phyloP scores from a whole-genome alignment of 2,113 vertebrate species.

The Cinclus mexicanus region DNA sequence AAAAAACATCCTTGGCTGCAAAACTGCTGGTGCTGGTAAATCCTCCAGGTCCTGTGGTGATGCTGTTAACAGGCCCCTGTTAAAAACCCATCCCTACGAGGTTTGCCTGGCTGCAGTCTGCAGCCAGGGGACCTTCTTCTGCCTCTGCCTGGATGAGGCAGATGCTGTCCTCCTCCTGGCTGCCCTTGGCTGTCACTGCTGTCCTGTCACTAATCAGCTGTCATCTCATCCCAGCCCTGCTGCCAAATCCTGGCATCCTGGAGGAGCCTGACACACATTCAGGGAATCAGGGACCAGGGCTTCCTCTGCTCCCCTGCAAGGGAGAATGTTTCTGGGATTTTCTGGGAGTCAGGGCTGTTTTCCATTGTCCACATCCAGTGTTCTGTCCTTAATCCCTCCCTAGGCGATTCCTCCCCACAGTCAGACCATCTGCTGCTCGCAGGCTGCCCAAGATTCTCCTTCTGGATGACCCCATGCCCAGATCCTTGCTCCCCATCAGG shows the following conservation, averaged over 20 bases:
- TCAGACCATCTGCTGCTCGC: rapidly evolving
- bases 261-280: rapidly evolving
- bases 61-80: neutral
- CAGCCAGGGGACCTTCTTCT: neutral
- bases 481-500: neutral
- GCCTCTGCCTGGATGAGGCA: neutral
- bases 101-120: neutral
- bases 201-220: neutral
- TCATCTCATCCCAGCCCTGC: neutral
- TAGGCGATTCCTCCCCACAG: neutral
- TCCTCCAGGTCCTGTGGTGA: neutral
- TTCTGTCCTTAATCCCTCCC: neutral
- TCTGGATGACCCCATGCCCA: neutral
- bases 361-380: neutral
- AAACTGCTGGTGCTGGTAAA: neutral
- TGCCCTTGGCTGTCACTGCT: neutral
- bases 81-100: rapidly evolving
- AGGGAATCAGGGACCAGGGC: neutral
- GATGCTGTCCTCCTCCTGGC: neutral
- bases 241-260: neutral
- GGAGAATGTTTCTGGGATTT: neutral
- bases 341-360: neutral
- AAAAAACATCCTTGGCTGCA: neutral
- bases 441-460: neutral
- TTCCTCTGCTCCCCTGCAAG: neutral